These are phyloP conservation scores for Phyllotreta striolata DNA, from an alignment of 2,888 invertebrate genomes.

Conservation along the genomic window DNA sequence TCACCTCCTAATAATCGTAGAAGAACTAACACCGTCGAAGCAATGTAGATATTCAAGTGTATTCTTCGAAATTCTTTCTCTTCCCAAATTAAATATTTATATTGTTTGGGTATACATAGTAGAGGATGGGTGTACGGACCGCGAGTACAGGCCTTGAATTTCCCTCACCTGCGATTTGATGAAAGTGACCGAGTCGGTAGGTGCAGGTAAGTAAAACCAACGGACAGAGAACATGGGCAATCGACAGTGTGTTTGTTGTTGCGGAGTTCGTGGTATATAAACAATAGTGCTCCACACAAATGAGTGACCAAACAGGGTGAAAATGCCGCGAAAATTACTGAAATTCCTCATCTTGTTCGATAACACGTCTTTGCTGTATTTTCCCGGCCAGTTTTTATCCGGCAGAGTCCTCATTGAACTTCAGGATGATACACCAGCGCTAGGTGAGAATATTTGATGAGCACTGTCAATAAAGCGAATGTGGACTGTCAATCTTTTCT, in stretches of 20 bases:
- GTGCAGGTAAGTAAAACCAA: constrained; percentile 34
- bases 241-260: constrained; percentile 36
- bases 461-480: constrained; percentile 34
- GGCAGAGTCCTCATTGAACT: constrained; percentile 91
- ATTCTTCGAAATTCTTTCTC: too few species aligned
- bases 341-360: constrained; percentile 95
- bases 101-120: too few species aligned
- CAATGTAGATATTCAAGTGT: too few species aligned
- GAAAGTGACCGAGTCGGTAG: constrained; percentile 40
- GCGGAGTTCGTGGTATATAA: constrained; percentile 27
- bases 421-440: constrained; percentile 91
- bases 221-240: constrained; percentile 34
- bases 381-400: constrained; percentile 92
- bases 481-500: constrained; percentile 37
- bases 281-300: constrained; percentile 32
- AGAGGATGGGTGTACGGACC: constrained; percentile 12
- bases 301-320: constrained; percentile 34
- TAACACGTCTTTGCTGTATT: constrained; percentile 90
- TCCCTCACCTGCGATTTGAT: constrained; percentile 45
- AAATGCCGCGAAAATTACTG: constrained; percentile 86
- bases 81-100: too few species aligned
- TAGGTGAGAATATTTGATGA: constrained; percentile 67
- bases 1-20: too few species aligned
- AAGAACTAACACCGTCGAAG: too few species aligned
- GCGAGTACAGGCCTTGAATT: constrained; percentile 45